A percentile compares a stretch with the other conserved stretches of the same genome.
These are phyloP conservation scores for Desoria tigrina DNA, from an alignment of 2,888 invertebrate genomes.

Conservation along the genomic window DNA sequence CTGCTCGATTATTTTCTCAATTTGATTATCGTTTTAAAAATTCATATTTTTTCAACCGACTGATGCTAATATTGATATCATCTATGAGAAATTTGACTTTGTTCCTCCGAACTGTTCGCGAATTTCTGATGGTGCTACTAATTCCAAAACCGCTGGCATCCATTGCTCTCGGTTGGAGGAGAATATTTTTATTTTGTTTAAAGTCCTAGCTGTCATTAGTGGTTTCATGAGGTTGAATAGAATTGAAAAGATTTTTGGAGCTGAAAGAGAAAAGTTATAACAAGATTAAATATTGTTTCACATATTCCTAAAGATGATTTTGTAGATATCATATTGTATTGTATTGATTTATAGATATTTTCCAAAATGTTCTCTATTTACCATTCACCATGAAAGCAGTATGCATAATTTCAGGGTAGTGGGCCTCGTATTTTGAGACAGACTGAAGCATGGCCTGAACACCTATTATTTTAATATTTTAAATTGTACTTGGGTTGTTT, in stretches of 20 bases:
- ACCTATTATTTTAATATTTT: constrained; percentile 24
- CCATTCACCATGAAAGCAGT: constrained; percentile 28
- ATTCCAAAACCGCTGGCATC: constrained; percentile 25
- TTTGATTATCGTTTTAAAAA: no score
- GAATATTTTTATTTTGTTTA: constrained; percentile 29
- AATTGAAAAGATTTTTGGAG: constrained; percentile 36
- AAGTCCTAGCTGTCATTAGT: constrained; percentile 30
- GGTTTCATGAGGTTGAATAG: constrained; percentile 36
- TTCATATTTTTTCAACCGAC: no score
- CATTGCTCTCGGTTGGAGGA: constrained; percentile 24
- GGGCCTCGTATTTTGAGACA: constrained; percentile 32
- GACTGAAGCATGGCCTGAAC: constrained; percentile 31
- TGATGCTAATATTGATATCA: no score
- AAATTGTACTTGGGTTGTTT: not conserved
- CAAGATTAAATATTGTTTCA: not conserved
- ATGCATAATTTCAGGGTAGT: constrained; percentile 35
- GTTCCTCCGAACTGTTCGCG: constrained; percentile 33
- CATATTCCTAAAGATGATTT: no score
- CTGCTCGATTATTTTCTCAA: no score
- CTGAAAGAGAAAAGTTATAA: no score
- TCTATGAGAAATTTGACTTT: no score
- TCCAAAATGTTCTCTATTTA: no score
- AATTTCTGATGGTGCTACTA: constrained; percentile 24
- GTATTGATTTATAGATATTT: not conserved
- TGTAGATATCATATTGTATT: no score